phyloP scores from a whole-genome alignment of 1,140 invertebrate genomes.

The Heliconius nattereri region DNA sequence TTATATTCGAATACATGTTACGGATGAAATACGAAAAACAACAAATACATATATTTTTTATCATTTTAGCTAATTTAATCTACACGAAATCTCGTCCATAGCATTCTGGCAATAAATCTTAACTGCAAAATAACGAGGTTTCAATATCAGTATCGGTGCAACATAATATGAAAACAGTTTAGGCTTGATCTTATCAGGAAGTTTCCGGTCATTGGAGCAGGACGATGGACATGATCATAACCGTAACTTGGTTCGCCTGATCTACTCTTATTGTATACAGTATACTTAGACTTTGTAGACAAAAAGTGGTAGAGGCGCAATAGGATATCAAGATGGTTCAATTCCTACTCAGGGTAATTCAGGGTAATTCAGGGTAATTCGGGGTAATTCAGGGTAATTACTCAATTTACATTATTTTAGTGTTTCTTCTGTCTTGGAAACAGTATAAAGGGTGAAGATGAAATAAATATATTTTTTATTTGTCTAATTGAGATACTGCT shows the following conservation, averaged over 20 bases:
- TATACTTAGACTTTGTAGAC: background rate
- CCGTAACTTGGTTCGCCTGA: conserved; percentile 30
- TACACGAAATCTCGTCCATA: background rate
- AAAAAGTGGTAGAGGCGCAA: too few relatives aligned
- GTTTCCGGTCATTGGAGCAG: conserved; percentile 68
- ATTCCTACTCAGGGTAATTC: too few relatives aligned
- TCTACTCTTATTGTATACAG: background rate
- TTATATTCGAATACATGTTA: too few relatives aligned
- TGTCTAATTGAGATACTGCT: background rate
- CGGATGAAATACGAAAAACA: too few relatives aligned
- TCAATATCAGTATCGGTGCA: background rate
- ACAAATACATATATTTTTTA: too few relatives aligned
- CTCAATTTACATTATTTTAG: too few relatives aligned
- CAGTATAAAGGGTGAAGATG: too few relatives aligned
- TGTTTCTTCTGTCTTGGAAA: too few relatives aligned
- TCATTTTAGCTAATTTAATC: too few relatives aligned
- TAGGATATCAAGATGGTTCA: background rate
- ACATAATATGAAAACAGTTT: conserved; percentile 24
- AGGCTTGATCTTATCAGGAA: conserved; percentile 62
- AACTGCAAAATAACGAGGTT: conserved; percentile 3
- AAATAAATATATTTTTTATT: too few relatives aligned
- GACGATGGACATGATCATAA: conserved; percentile 51
- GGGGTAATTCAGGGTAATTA: too few relatives aligned
- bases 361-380: too few relatives aligned
- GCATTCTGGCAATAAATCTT: background rate